These are phyloP conservation scores for Solea solea DNA, from an alignment of 2,113 vertebrate species.

Conservation along the genomic window DNA sequence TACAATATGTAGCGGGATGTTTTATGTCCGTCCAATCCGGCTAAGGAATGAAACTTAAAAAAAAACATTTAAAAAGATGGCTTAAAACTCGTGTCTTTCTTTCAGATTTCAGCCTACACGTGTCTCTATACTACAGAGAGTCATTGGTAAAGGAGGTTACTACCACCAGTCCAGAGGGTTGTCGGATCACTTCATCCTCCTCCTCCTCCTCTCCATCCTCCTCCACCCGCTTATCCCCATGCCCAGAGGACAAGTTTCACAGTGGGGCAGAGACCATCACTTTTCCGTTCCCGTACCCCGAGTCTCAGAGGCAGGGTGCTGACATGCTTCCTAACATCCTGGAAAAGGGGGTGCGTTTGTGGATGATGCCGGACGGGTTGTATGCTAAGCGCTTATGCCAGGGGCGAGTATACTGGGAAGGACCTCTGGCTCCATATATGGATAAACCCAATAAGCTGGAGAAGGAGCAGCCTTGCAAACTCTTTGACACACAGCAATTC, in stretches of 20 bases:
- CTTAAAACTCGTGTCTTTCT: conserved; percentile 12
- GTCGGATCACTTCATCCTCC: conserved; percentile 87
- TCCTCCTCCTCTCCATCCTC: conserved; percentile 79
- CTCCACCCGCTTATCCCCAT: conserved; percentile 80
- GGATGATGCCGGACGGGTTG: conserved; percentile 91
- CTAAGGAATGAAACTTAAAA: not conserved
- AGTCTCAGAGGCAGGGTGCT: conserved; percentile 89
- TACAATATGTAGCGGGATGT: not conserved
- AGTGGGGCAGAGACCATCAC: conserved; percentile 88
- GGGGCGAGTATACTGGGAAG: conserved; percentile 95
- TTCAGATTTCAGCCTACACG: conserved; percentile 91
- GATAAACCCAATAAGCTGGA: conserved; percentile 97
- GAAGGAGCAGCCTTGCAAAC: conserved; percentile 92
- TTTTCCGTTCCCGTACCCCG: conserved; percentile 93
- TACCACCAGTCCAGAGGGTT: conserved; percentile 90
- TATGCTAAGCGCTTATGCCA: conserved; percentile 97
- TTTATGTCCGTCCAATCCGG: not conserved
- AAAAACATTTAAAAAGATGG: too few species aligned
- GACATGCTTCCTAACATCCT: conserved; percentile 90
- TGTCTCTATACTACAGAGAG: conserved; percentile 94
- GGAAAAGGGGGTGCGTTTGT: conserved; percentile 92
- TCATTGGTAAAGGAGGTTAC: conserved; percentile 92
- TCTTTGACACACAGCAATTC: conserved; percentile 96
- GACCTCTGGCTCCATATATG: conserved; percentile 87
- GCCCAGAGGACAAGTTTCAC: conserved; percentile 75